Evolutionary conservation across 2,113 vertebrate genomes (phyloP).

Genomic region (Numida meleagris): DNA sequence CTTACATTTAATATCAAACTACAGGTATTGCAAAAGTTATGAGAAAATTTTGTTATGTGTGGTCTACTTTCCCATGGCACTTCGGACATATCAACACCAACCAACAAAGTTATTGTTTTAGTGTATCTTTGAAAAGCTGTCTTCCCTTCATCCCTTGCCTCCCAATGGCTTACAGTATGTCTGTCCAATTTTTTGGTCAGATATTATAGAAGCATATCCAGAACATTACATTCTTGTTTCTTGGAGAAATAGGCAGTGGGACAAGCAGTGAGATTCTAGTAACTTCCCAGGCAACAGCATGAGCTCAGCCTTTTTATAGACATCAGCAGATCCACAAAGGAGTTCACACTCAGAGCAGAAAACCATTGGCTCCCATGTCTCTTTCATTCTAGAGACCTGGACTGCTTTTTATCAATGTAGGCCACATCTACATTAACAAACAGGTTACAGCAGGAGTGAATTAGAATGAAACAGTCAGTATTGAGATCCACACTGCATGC

Average conservation of each 20-base stretch:
- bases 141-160: neutral
- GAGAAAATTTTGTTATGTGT: neutral
- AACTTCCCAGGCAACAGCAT: neutral
- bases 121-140: neutral
- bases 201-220: neutral
- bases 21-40: neutral
- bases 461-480: neutral
- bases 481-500: rapidly evolving
- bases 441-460: neutral
- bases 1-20: neutral
- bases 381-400: neutral
- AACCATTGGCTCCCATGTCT: neutral
- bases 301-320: neutral
- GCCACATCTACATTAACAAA: neutral
- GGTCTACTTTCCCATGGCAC: neutral
- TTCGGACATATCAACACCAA: too few relatives aligned
- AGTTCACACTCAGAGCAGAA: neutral
- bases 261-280: neutral
- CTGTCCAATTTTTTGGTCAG: neutral
- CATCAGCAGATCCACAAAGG: neutral
- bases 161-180: neutral
- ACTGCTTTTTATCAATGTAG: neutral
- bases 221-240: neutral
- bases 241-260: neutral
- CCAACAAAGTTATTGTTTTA: rapidly evolving